phyloP scores from a whole-genome alignment of 2,113 vertebrate genomes.

The Tragelaphus strepsiceros region DNA sequence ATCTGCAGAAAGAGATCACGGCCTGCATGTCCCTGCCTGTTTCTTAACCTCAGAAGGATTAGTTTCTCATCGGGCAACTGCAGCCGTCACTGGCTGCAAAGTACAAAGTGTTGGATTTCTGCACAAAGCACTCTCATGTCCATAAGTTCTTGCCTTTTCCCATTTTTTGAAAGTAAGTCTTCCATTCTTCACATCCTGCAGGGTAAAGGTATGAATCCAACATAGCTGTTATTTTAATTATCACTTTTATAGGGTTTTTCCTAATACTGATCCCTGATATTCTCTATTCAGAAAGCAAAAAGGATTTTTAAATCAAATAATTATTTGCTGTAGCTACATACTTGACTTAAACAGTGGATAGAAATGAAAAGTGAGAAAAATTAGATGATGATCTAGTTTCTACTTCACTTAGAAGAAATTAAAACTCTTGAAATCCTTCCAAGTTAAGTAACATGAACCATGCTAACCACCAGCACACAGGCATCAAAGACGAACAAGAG shows the following conservation, averaged over 20 bases:
- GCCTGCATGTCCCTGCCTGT: not conserved
- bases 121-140: not conserved
- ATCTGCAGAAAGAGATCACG: not conserved
- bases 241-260: not conserved
- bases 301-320: not conserved
- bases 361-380: not conserved
- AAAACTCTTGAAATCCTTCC: not conserved
- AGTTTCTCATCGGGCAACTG: not conserved
- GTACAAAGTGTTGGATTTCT: not conserved
- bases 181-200: not conserved
- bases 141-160: not conserved
- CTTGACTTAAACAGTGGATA: not conserved
- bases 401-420: not conserved
- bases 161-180: not conserved
- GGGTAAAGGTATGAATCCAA: not conserved
- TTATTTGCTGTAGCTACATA: not conserved
- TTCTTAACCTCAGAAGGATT: not conserved
- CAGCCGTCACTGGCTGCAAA: fast-evolving
- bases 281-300: not conserved
- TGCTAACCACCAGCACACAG: not conserved
- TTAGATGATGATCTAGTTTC: not conserved
- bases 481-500: not conserved
- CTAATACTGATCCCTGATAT: not conserved
- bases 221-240: not conserved
- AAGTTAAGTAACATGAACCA: not conserved